Evolutionary conservation across 2,888 invertebrate genomes (phyloP).

Genomic region (Sarcophaga rosellei): DNA sequence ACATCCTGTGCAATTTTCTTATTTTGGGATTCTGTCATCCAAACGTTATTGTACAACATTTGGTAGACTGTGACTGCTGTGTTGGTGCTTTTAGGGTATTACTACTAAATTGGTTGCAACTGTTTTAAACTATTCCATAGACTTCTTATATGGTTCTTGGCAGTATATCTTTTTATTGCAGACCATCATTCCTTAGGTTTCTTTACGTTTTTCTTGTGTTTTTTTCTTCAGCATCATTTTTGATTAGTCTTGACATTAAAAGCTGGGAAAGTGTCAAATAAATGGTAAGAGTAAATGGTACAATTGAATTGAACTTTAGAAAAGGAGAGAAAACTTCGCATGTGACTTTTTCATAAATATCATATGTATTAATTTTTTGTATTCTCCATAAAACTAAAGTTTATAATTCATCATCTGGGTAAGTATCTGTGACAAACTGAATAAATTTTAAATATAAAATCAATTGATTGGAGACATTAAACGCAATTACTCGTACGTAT

Average conservation of each 20-base stretch:
- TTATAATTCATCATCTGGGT: not conserved
- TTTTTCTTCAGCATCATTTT: conserved; percentile 49
- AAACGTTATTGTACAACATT: conserved; percentile 40
- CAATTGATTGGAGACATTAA: too few relatives aligned
- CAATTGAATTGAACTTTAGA: not conserved
- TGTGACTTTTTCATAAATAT: not conserved
- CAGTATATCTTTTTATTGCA: not conserved
- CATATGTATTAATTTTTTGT: not conserved
- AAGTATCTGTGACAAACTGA: not conserved
- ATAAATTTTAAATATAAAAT: too few relatives aligned
- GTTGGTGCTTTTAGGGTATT: conserved; percentile 35
- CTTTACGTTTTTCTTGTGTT: not conserved
- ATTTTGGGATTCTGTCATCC: conserved; percentile 51
- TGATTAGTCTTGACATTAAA: conserved; percentile 76
- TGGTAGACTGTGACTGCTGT: conserved; percentile 5
- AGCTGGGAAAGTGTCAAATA: conserved; percentile 81
- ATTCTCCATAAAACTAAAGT: not conserved
- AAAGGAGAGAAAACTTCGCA: too few relatives aligned
- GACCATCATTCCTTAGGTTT: not conserved
- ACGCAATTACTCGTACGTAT: too few relatives aligned
- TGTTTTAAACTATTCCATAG: conserved; percentile 2
- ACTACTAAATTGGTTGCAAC: conserved; percentile 44
- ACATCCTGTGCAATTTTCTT: conserved; percentile 52
- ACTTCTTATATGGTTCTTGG: conserved; percentile 45
- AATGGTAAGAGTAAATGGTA: conserved; percentile 41